A percentile compares a stretch with the other conserved stretches of the same genome.
phyloP scores from a whole-genome alignment of 2,888 invertebrate genomes.

The Phragmatobia fuliginosa region DNA sequence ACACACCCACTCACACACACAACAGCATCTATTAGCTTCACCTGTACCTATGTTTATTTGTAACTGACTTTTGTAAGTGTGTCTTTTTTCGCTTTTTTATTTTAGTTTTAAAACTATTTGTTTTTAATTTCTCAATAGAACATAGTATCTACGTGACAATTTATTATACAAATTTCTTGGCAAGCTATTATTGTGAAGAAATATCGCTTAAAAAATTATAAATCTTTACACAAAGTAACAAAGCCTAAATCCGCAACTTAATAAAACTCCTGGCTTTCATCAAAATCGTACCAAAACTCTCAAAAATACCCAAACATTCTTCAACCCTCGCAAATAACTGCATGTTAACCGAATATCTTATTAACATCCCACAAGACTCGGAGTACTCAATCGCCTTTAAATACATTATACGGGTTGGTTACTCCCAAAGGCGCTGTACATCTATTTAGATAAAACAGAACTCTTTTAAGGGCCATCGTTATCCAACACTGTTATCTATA shows the following conservation, averaged over 20 bases:
- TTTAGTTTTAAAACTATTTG: too few species aligned
- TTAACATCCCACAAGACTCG: constrained; percentile 7
- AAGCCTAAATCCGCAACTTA: neutral
- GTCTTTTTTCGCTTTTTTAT: too few species aligned
- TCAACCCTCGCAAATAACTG: constrained; percentile 6
- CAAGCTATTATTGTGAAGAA: neutral
- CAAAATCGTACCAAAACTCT: neutral
- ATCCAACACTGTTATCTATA: neutral
- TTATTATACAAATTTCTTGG: neutral
- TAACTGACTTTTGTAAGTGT: too few species aligned
- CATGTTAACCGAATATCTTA: constrained; percentile 3
- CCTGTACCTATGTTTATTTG: too few species aligned
- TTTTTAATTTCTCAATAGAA: too few species aligned
- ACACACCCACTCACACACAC: too few species aligned
- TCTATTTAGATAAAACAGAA: constrained; percentile 30
- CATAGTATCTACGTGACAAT: too few species aligned
- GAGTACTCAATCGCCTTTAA: constrained; percentile 25
- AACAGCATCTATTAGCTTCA: too few species aligned
- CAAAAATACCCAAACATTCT: neutral
- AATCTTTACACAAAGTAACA: neutral
- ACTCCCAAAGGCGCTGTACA: constrained; percentile 31
- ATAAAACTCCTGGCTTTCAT: neutral
- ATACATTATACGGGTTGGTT: constrained; percentile 30
- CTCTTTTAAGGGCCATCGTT: neutral
- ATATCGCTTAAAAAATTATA: neutral